Conservation (phyloP, 2,113 vertebrate genomes). For the Cephalopholis sonnerati region DNA sequence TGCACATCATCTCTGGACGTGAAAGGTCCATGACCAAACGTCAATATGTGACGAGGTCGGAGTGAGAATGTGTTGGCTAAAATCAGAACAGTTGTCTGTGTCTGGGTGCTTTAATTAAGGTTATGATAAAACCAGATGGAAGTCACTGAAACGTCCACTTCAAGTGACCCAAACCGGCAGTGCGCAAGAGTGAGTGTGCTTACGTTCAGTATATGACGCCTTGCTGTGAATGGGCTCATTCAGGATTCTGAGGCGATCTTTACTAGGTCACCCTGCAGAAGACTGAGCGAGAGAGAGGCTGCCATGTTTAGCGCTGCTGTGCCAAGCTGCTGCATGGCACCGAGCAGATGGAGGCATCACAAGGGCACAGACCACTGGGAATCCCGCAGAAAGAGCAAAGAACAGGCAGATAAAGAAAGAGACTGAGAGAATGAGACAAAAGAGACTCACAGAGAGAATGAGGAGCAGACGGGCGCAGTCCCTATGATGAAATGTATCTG, state of each 20-base stretch:
- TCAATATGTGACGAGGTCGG: too few species aligned
- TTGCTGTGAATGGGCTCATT: constrained; percentile 73
- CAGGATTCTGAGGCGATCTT: constrained; percentile 64
- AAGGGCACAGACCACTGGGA: constrained; percentile 62
- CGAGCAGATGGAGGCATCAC: constrained; percentile 72
- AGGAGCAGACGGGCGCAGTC: constrained; percentile 20
- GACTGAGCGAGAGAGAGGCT: constrained; percentile 36
- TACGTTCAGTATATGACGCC: constrained; percentile 17
- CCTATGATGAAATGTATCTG: constrained; percentile 36
- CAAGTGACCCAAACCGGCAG: constrained; percentile 16
- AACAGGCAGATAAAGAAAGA: constrained; percentile 43
- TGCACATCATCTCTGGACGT: too few species aligned
- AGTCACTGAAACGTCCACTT: constrained; percentile 24
- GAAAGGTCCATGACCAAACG: too few species aligned
- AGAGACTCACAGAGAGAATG: constrained; percentile 25
- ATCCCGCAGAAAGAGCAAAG: constrained; percentile 50
- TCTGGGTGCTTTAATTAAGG: neutral
- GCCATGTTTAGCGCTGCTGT: constrained; percentile 58
- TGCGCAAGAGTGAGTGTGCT: constrained; percentile 5
- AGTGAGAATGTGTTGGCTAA: neutral
- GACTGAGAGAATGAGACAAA: constrained; percentile 34
- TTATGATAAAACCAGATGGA: neutral
- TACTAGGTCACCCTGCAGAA: constrained; percentile 74
- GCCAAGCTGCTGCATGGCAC: constrained; percentile 70
- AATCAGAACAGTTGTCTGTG: neutral